Evolutionary conservation across 2,113 vertebrate species (phyloP).

Genomic region (Nycticebus coucang): DNA sequence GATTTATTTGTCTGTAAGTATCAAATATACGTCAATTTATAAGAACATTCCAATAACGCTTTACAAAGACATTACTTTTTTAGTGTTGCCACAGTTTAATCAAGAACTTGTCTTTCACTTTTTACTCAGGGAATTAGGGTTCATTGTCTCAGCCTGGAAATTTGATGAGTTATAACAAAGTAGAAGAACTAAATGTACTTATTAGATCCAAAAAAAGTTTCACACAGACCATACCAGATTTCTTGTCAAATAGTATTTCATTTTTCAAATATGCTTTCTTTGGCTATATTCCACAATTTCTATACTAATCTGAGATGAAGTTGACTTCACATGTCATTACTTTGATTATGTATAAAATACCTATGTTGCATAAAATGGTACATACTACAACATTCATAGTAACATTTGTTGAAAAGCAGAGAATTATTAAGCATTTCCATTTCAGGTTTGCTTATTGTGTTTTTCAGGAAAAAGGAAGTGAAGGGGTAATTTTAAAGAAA

Average conservation of each 20-base stretch:
- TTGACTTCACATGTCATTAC: neutral
- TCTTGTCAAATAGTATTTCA: neutral
- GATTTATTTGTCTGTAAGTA: neutral
- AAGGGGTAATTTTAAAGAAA: neutral
- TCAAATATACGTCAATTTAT: neutral
- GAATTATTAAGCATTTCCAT: neutral
- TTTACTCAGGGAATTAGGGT: neutral
- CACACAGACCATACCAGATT: neutral
- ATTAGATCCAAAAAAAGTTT: neutral
- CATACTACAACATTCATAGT: neutral
- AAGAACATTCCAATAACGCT: neutral
- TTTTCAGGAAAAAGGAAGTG: constrained; percentile 23
- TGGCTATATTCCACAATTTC: neutral
- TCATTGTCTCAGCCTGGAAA: constrained; percentile 3
- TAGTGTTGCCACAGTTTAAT: neutral
- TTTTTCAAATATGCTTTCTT: neutral
- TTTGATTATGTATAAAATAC: neutral
- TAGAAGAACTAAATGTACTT: neutral
- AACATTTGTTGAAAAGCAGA: neutral
- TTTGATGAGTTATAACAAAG: neutral
- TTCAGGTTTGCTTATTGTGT: neutral
- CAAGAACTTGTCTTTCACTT: neutral
- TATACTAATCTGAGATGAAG: neutral
- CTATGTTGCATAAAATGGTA: neutral
- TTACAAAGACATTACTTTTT: neutral